Evolutionary conservation across 2,797 vertebrate genomes (phyloP).

Genomic region (Naso thynnoides): DNA sequence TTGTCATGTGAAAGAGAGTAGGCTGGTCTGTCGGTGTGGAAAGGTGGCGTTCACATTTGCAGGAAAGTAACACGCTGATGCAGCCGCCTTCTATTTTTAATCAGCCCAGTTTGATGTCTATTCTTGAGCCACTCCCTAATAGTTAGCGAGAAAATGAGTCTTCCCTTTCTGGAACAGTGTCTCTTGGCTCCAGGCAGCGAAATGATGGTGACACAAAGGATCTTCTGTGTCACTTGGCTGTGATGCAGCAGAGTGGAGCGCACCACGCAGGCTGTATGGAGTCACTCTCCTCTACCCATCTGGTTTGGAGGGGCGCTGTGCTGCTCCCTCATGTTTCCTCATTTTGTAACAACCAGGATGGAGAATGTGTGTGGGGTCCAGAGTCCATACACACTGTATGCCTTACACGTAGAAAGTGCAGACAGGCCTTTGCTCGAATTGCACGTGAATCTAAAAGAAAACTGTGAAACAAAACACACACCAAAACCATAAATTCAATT

Average conservation of each 20-base stretch:
- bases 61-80: constrained; percentile 58
- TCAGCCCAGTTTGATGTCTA: constrained; percentile 82
- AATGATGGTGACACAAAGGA: constrained; percentile 79
- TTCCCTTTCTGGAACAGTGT: constrained; percentile 79
- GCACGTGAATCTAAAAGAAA: not conserved
- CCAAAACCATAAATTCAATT: not conserved
- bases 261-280: constrained; percentile 51
- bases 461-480: constrained; percentile 2
- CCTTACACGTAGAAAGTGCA: not conserved
- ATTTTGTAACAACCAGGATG: constrained; percentile 37
- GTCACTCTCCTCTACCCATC: constrained; percentile 63
- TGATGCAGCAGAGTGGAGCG: constrained; percentile 69
- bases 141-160: constrained; percentile 78
- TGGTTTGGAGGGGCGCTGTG: constrained; percentile 54
- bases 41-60: not conserved
- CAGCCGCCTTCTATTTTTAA: constrained; percentile 80
- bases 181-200: constrained; percentile 74
- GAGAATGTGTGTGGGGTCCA: not conserved
- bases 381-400: constrained; percentile 11
- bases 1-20: constrained; percentile 37
- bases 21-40: not conserved
- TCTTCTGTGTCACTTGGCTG: constrained; percentile 78
- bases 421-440: not conserved
- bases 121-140: constrained; percentile 79
- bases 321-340: constrained; percentile 47